These are phyloP conservation scores for Philopotamus ludificatus DNA, from an alignment of 1,140 invertebrate species.

Conservation along the genomic window DNA sequence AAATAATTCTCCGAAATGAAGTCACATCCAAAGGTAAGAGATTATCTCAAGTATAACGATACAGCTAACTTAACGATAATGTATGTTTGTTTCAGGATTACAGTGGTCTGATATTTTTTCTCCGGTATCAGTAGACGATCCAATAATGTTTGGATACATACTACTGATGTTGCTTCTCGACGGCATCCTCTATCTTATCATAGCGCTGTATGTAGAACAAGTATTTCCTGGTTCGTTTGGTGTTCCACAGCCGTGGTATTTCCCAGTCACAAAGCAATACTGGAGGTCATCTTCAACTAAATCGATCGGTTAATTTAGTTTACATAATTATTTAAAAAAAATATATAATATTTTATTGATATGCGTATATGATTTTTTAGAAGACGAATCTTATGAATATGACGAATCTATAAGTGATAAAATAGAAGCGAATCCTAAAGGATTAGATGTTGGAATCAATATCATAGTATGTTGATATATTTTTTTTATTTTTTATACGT, in stretches of 20 bases:
- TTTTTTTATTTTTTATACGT: too few species aligned
- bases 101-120: slow-evolving; percentile 73
- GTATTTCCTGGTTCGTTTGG: slow-evolving; percentile 71
- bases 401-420: not conserved
- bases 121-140: slow-evolving; percentile 69
- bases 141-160: slow-evolving; percentile 64
- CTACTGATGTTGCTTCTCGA: slow-evolving; percentile 67
- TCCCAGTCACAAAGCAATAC: slow-evolving; percentile 63
- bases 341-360: not conserved
- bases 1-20: slow-evolving; percentile 65
- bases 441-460: not conserved
- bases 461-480: not conserved
- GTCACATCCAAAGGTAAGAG: slow-evolving; percentile 56
- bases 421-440: not conserved
- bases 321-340: not conserved
- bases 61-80: too few species aligned
- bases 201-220: slow-evolving; percentile 72
- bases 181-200: slow-evolving; percentile 61
- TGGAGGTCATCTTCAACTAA: slow-evolving; percentile 44
- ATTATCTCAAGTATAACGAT: too few species aligned
- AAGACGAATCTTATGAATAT: not conserved
- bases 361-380: not conserved
- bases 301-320: too few species aligned
- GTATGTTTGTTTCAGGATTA: slow-evolving; percentile 54
- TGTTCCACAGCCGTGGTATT: slow-evolving; percentile 71